A percentile compares a stretch with the other conserved stretches of the same genome.
Conservation (phyloP, 2,888 invertebrate species). For the Dryadula phaetusa region DNA sequence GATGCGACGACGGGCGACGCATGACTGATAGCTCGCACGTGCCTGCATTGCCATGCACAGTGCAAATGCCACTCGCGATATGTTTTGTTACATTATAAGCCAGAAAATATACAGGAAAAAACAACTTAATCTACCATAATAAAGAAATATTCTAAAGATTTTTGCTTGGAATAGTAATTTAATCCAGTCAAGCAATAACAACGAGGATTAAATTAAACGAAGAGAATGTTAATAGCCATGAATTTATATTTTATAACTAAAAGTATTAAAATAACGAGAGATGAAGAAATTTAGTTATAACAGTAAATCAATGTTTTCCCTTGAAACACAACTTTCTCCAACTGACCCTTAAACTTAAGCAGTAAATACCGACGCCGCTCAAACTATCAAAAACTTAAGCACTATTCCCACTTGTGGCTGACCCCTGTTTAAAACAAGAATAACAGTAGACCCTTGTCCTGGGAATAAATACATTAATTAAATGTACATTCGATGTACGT, state of each 20-base stretch:
- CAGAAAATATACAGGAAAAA: not conserved
- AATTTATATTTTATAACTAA: no score
- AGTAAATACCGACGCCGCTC: conserved; percentile 81
- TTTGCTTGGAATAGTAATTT: no score
- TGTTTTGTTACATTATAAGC: conserved; percentile 8
- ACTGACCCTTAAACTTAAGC: conserved; percentile 79
- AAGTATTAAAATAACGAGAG: conserved; percentile 8
- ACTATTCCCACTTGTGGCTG: conserved; percentile 71
- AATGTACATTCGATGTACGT: conserved; percentile 51
- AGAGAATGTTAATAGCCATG: no score
- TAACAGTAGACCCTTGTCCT: conserved; percentile 55
- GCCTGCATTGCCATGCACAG: conserved; percentile 47
- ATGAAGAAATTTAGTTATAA: conserved; percentile 30
- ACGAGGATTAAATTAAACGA: no score
- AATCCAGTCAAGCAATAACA: no score
- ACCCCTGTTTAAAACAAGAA: conserved; percentile 66
- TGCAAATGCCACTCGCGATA: conserved; percentile 42
- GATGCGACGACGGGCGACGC: conserved; percentile 51
- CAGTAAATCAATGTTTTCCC: conserved; percentile 56
- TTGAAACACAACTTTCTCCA: conserved; percentile 64
- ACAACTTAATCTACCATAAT: not conserved
- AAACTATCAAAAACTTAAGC: conserved; percentile 82
- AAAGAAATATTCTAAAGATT: not conserved
- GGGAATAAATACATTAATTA: conserved; percentile 56
- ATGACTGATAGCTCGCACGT: conserved; percentile 63